These are phyloP conservation scores for Sebastolobus alascanus DNA, from an alignment of 2,797 vertebrate species.

Conservation along the genomic window DNA sequence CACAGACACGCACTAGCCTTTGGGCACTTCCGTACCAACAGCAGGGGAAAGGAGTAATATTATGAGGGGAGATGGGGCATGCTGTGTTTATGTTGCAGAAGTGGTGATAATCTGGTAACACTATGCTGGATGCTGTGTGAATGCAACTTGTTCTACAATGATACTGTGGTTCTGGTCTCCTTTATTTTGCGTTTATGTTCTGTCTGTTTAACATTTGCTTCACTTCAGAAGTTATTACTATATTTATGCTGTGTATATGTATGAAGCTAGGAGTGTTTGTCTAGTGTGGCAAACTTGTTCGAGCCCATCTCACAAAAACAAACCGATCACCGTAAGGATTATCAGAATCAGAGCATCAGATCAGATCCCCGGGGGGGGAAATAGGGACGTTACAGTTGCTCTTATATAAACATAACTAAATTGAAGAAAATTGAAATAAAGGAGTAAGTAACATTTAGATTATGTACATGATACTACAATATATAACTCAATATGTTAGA, in stretches of 20 bases:
- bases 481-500: no score
- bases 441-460: no score
- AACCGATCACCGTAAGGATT: background rate
- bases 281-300: background rate
- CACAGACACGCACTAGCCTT: slow-evolving; percentile 47
- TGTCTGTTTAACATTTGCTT: slow-evolving; percentile 2
- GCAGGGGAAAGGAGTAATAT: slow-evolving; percentile 29
- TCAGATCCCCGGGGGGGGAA: no score
- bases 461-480: no score
- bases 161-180: slow-evolving; percentile 15
- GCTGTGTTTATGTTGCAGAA: slow-evolving; percentile 42
- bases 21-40: slow-evolving; percentile 40
- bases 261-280: background rate
- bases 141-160: slow-evolving; percentile 31
- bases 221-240: background rate
- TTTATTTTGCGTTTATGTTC: background rate
- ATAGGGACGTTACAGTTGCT: no score
- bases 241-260: background rate
- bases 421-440: no score
- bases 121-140: slow-evolving; percentile 21
- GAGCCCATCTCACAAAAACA: background rate
- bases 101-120: slow-evolving; percentile 41
- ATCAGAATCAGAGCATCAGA: no score
- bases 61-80: slow-evolving; percentile 44
- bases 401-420: no score